Conservation (phyloP, 2,797 vertebrate genomes). For the Ctenochaetus hawaiiensis region DNA sequence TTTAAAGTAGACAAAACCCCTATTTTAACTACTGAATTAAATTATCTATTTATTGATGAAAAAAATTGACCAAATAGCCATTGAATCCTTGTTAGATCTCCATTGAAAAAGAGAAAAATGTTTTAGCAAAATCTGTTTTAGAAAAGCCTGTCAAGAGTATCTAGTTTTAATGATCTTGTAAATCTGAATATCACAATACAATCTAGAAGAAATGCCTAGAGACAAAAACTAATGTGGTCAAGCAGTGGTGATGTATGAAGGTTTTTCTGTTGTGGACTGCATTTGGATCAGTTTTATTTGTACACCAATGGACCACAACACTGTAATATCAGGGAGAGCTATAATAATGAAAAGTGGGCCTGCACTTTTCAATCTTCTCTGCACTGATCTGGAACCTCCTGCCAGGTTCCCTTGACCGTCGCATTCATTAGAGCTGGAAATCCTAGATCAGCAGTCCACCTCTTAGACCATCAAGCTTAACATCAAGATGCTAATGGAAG, state of each 20-base stretch:
- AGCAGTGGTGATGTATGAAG: slow-evolving; percentile 22
- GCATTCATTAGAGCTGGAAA: slow-evolving; percentile 68
- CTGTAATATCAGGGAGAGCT: slow-evolving; percentile 55
- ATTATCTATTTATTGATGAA: slow-evolving; percentile 10
- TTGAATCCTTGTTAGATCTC: not conserved
- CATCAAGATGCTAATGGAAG: slow-evolving; percentile 42
- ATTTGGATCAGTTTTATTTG: slow-evolving; percentile 39
- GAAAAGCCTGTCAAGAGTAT: not conserved
- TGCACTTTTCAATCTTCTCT: slow-evolving; percentile 64
- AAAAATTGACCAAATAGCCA: not conserved
- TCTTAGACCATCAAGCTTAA: slow-evolving; percentile 39
- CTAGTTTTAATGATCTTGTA: not conserved
- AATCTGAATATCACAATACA: slow-evolving; percentile 5
- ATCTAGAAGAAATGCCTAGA: slow-evolving; percentile 7
- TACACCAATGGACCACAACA: slow-evolving; percentile 34
- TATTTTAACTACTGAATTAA: slow-evolving; percentile 13
- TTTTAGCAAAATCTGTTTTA: not conserved
- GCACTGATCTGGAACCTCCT: slow-evolving; percentile 43
- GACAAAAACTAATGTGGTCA: not conserved
- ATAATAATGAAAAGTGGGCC: slow-evolving; percentile 34
- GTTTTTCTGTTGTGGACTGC: slow-evolving; percentile 21
- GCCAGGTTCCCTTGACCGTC: slow-evolving; percentile 57
- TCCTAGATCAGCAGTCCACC: slow-evolving; percentile 60
- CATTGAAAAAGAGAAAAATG: not conserved
- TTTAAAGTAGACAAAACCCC: not conserved